A percentile compares a stretch with the other conserved stretches of the same genome.
These are phyloP conservation scores for Darevskia nairensis DNA, from an alignment of 2,797 vertebrate species.

Conservation along the genomic window DNA sequence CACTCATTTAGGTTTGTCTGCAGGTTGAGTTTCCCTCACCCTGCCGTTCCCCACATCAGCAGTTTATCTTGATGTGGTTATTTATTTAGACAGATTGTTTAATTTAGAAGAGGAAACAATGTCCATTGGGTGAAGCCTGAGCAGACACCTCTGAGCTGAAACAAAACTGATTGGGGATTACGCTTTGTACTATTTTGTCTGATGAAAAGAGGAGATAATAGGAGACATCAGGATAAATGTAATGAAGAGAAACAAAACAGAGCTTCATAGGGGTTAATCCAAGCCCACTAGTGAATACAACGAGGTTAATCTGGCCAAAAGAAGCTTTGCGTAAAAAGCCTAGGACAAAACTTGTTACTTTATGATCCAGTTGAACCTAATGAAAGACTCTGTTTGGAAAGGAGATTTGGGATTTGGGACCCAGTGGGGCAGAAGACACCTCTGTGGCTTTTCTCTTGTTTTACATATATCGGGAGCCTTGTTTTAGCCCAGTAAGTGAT, in stretches of 20 bases:
- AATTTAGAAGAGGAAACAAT: conserved; percentile 72
- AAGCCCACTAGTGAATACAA: conserved; percentile 72
- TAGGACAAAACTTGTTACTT: conserved; percentile 78
- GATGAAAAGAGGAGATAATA: conserved; percentile 77
- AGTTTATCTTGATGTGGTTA: conserved; percentile 70
- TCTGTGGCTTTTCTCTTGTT: conserved; percentile 72
- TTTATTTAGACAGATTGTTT: conserved; percentile 76
- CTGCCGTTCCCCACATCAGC: conserved; percentile 41
- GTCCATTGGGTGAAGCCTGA: conserved; percentile 69
- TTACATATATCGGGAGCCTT: conserved; percentile 67
- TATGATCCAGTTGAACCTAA: conserved; percentile 78
- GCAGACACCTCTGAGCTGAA: conserved; percentile 61
- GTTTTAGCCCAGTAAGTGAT: conserved; percentile 70
- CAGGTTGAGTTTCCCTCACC: background rate
- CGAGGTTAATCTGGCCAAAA: conserved; percentile 77
- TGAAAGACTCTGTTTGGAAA: conserved; percentile 78
- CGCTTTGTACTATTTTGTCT: conserved; percentile 71
- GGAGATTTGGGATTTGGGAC: conserved; percentile 76
- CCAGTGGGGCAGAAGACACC: conserved; percentile 75
- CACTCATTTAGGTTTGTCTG: conserved; percentile 20
- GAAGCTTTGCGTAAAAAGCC: conserved; percentile 73
- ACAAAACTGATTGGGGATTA: conserved; percentile 73
- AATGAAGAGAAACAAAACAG: conserved; percentile 79
- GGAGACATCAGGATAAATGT: conserved; percentile 77
- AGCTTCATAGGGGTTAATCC: conserved; percentile 78